Percentiles rank a stretch among this genome's conserved stretches.
These are phyloP conservation scores for Myopa testacea DNA, from an alignment of 2,888 invertebrate species.

Conservation along the genomic window DNA sequence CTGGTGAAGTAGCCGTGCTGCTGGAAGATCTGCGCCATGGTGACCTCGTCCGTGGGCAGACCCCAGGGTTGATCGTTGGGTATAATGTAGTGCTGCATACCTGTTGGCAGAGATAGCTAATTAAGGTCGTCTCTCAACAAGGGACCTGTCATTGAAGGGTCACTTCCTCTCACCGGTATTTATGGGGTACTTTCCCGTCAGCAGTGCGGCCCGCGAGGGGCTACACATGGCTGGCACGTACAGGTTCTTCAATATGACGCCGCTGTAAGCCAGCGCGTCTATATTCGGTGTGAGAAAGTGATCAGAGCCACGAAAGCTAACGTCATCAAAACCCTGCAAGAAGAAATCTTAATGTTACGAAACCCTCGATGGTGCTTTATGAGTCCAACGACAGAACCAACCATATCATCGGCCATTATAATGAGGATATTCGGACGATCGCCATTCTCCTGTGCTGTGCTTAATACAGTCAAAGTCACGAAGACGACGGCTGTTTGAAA, in stretches of 20 bases:
- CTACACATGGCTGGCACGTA: constrained; percentile 89
- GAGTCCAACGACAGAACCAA: constrained; percentile 65
- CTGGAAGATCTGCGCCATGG: constrained; percentile 77
- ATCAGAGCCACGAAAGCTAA: constrained; percentile 89
- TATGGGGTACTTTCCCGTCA: constrained; percentile 90
- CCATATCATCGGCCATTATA: constrained; percentile 86
- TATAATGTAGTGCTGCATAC: constrained; percentile 81
- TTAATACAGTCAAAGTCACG: no score
- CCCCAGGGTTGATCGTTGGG: constrained; percentile 78
- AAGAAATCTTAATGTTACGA: not conserved
- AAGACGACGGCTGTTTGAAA: no score
- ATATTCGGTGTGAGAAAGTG: constrained; percentile 92
- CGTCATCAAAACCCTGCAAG: constrained; percentile 89
- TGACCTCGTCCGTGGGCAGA: constrained; percentile 76
- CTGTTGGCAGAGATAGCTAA: constrained; percentile 61
- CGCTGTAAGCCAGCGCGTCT: constrained; percentile 86
- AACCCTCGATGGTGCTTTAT: no score
- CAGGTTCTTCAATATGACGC: constrained; percentile 82
- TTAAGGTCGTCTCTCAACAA: not conserved
- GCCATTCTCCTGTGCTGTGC: constrained; percentile 8
- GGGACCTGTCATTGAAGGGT: not conserved
- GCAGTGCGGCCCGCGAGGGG: constrained; percentile 83
- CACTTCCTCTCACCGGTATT: constrained; percentile 72
- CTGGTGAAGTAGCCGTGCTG: constrained; percentile 84
- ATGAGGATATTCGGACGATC: constrained; percentile 76